These are phyloP conservation scores for Callionymus lyra DNA, from an alignment of 2,113 vertebrate species.

Conservation along the genomic window DNA sequence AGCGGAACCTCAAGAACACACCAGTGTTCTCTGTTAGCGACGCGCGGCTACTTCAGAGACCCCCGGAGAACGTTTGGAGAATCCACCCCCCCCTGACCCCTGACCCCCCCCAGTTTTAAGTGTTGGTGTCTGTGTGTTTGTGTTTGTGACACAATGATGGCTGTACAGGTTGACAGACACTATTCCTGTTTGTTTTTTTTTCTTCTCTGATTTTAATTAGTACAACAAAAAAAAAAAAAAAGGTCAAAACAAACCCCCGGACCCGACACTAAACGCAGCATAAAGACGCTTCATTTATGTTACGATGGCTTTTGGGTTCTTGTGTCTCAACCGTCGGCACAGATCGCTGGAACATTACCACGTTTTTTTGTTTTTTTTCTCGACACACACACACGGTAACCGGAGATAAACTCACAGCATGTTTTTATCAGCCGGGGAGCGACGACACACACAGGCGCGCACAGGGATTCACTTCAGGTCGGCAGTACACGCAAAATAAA, in stretches of 20 bases:
- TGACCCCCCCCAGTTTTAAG: conserved; percentile 83
- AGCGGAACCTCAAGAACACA: neutral
- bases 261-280: conserved; percentile 35
- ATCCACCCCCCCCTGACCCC: too few species aligned
- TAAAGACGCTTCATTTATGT: conserved; percentile 44
- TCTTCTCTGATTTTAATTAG: conserved; percentile 39
- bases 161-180: conserved; percentile 54
- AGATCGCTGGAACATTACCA: too few species aligned
- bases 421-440: conserved; percentile 53
- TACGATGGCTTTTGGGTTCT: conserved; percentile 30
- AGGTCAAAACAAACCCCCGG: conserved; percentile 31
- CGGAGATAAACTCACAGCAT: conserved; percentile 62
- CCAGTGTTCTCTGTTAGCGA: conserved; percentile 36
- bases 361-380: too few species aligned
- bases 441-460: conserved; percentile 25
- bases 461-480: conserved; percentile 58
- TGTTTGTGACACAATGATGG: conserved; percentile 64
- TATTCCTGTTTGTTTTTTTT: too few species aligned
- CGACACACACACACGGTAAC: conserved; percentile 15
- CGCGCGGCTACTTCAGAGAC: conserved; percentile 36
- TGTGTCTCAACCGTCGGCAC: conserved; percentile 32
- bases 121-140: conserved; percentile 79
- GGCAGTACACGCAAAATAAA: conserved; percentile 51
- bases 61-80: conserved; percentile 41
- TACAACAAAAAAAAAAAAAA: too few species aligned